phyloP scores from a whole-genome alignment of 2,888 invertebrate species.

The Troilus luridus region DNA sequence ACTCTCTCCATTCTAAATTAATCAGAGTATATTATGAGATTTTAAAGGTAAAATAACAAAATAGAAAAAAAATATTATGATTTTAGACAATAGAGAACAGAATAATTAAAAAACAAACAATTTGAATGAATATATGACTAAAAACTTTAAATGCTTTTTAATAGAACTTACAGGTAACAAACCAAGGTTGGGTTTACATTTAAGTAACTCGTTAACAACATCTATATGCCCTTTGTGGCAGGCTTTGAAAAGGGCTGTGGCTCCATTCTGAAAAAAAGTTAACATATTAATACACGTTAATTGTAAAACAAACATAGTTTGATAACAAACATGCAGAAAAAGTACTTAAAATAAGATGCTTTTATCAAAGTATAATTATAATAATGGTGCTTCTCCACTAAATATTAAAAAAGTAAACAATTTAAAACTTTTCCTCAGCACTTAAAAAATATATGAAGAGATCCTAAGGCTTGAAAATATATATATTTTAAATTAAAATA shows the following conservation, averaged over 20 bases:
- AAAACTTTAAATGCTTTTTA: neutral
- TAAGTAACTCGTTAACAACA: conserved; percentile 87
- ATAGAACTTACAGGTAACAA: conserved; percentile 80
- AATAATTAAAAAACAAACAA: too few species aligned
- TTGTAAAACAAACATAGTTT: conserved; percentile 6
- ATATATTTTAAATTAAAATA: neutral
- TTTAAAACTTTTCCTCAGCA: too few species aligned
- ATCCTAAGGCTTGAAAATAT: too few species aligned
- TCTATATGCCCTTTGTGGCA: conserved; percentile 94
- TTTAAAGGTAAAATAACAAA: conserved; percentile 22
- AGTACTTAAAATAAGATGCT: neutral
- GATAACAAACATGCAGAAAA: conserved; percentile 54
- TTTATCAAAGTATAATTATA: too few species aligned
- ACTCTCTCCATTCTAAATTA: conserved; percentile 87
- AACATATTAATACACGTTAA: neutral
- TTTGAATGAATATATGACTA: neutral
- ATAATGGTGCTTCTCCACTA: too few species aligned
- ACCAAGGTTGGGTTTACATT: conserved; percentile 85
- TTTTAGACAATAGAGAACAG: too few species aligned
- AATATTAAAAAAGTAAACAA: too few species aligned
- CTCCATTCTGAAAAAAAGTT: conserved; percentile 81
- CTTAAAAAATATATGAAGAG: too few species aligned
- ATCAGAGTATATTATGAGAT: neutral
- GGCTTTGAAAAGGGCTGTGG: conserved; percentile 94
- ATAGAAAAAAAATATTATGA: neutral